These are phyloP conservation scores for Amiota mariae DNA, from an alignment of 2,888 invertebrate genomes.

Conservation along the genomic window DNA sequence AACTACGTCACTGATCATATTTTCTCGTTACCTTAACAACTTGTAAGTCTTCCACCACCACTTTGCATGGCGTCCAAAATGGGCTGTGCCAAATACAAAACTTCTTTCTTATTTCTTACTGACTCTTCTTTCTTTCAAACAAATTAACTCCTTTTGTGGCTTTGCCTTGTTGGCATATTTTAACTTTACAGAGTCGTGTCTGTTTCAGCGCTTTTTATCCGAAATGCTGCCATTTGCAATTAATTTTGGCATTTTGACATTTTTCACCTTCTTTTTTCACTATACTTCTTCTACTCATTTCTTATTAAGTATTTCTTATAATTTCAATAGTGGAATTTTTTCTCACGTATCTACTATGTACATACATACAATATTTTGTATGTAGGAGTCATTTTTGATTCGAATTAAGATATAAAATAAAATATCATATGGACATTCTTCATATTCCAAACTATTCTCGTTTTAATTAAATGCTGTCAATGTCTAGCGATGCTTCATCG, in stretches of 20 bases:
- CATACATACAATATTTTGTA: background rate
- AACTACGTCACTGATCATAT: background rate
- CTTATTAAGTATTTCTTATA: background rate
- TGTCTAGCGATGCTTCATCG: conserved; percentile 4
- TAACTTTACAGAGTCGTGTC: conserved; percentile 21
- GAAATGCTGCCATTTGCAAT: conserved; percentile 63
- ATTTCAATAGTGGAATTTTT: conserved; percentile 2
- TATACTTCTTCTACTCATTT: conserved; percentile 31
- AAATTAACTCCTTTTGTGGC: conserved; percentile 19
- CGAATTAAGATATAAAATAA: background rate
- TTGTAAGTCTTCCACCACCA: conserved; percentile 3
- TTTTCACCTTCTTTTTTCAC: conserved; percentile 61
- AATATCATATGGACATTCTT: background rate
- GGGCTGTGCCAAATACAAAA: conserved; percentile 22
- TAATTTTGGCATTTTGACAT: conserved; percentile 68
- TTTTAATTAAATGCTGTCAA: conserved; percentile 26
- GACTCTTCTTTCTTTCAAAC: conserved; percentile 12
- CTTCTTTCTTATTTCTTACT: conserved; percentile 32
- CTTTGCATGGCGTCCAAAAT: conserved; percentile 27
- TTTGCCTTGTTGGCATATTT: conserved; percentile 9
- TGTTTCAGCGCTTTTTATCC: conserved; percentile 49
- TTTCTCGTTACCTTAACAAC: background rate
- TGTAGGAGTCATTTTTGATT: conserved; percentile 18
- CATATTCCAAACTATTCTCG: background rate
- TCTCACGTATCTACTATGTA: background rate